Evolutionary conservation across 2,113 vertebrate species (phyloP).

Genomic region (Pogona vitticeps): DNA sequence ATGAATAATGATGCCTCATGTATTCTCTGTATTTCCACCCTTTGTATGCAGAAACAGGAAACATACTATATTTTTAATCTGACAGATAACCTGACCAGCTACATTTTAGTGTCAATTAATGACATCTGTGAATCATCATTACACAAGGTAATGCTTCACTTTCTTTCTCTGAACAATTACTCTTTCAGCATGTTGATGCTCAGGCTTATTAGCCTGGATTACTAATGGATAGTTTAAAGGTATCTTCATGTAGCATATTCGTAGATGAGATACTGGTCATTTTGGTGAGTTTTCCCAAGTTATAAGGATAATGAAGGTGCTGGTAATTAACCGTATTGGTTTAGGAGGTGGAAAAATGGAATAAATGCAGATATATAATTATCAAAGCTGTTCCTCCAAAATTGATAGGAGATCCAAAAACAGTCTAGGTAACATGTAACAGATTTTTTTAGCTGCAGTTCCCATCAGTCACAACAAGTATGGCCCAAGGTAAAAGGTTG

Average conservation of each 20-base stretch:
- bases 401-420: background rate
- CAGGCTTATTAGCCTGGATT: background rate
- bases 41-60: background rate
- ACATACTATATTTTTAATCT: conserved; percentile 1
- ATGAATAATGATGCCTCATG: background rate
- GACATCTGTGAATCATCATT: background rate
- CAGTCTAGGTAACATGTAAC: no score
- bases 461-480: no score
- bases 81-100: background rate
- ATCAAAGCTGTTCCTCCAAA: background rate
- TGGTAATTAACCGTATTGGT: background rate
- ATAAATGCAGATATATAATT: background rate
- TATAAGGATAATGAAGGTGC: background rate
- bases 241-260: background rate
- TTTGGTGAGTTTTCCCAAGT: background rate
- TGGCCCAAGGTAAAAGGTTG: no score
- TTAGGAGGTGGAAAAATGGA: background rate
- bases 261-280: background rate
- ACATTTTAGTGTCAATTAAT: background rate
- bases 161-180: background rate
- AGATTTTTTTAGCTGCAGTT: background rate
- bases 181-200: background rate
- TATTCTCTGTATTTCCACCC: conserved; percentile 20
- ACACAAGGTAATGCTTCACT: conserved; percentile 3
- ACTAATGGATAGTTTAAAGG: conserved; percentile 8